A percentile compares a stretch with the other conserved stretches of the same genome.
phyloP scores from a whole-genome alignment of 2,888 invertebrate species.

The Polymixis flavicincta region DNA sequence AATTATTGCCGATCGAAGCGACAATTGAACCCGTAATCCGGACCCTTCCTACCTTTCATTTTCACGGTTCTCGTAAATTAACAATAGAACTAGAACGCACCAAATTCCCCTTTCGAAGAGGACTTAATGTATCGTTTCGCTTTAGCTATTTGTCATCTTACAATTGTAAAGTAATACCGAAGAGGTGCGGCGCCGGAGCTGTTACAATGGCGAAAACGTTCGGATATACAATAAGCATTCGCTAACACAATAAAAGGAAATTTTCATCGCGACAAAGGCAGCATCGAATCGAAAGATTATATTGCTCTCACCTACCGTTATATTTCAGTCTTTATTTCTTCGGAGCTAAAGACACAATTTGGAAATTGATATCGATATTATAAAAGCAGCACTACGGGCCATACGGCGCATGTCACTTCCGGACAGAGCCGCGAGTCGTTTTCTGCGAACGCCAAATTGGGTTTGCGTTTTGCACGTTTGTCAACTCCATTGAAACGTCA shows the following conservation, averaged over 20 bases:
- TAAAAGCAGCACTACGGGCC: slow-evolving; percentile 72
- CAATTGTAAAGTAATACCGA: slow-evolving; percentile 82
- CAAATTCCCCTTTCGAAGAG: slow-evolving; percentile 73
- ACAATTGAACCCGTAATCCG: slow-evolving; percentile 63
- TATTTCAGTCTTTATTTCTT: slow-evolving; percentile 76
- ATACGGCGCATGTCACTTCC: slow-evolving; percentile 76
- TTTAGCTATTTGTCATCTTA: slow-evolving; percentile 85
- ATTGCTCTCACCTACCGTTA: slow-evolving; percentile 70
- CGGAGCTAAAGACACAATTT: slow-evolving; percentile 69
- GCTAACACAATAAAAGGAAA: slow-evolving; percentile 88
- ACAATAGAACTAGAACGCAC: slow-evolving; percentile 74
- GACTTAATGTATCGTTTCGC: slow-evolving; percentile 82
- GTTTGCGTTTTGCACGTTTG: slow-evolving; percentile 54
- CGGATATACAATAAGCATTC: slow-evolving; percentile 87
- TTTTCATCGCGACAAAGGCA: slow-evolving; percentile 79
- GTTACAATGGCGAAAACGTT: slow-evolving; percentile 84
- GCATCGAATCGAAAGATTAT: slow-evolving; percentile 79
- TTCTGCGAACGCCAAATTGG: slow-evolving; percentile 68
- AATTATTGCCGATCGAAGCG: slow-evolving; percentile 50
- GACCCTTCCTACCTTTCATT: slow-evolving; percentile 62
- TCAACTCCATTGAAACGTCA: slow-evolving; percentile 39
- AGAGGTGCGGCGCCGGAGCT: slow-evolving; percentile 76
- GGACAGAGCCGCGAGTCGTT: slow-evolving; percentile 72
- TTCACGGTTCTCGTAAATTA: slow-evolving; percentile 65
- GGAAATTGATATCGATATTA: slow-evolving; percentile 69